Conservation (phyloP, 2,113 vertebrate genomes). For the Pachycephala philippinensis region DNA sequence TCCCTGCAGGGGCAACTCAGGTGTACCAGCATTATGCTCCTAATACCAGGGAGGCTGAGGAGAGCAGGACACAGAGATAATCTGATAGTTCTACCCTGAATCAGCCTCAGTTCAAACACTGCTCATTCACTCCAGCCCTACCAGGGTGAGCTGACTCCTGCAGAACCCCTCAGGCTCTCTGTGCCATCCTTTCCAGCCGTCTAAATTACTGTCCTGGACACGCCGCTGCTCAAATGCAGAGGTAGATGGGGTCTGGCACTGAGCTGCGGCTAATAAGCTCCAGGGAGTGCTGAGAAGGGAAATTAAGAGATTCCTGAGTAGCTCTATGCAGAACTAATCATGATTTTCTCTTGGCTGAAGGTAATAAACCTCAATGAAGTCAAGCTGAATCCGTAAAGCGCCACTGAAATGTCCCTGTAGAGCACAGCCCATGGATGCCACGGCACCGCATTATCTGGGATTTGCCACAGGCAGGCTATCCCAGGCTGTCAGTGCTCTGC, state of each 20-base stretch:
- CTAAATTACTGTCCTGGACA: constrained; percentile 1
- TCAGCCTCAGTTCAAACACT: neutral
- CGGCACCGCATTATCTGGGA: fast-evolving
- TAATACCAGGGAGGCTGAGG: neutral
- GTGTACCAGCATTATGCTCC: neutral
- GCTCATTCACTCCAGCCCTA: neutral
- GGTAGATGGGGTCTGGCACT: constrained; percentile 33
- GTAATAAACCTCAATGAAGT: constrained; percentile 32
- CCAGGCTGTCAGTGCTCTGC: neutral
- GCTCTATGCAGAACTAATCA: constrained; percentile 19
- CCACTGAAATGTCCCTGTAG: neutral
- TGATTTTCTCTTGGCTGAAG: neutral
- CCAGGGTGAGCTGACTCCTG: neutral
- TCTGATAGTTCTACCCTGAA: neutral
- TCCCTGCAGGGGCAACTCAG: neutral
- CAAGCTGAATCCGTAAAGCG: neutral
- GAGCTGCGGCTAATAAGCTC: constrained; percentile 37
- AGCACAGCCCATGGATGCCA: neutral
- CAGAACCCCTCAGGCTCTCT: constrained; percentile 27
- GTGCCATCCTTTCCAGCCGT: neutral
- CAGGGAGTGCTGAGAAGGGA: constrained; percentile 5
- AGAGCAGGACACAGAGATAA: neutral
- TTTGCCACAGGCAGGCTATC: neutral
- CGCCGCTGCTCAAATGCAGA: neutral
- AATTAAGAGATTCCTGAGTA: constrained; percentile 9